Percentiles rank a stretch among this genome's conserved stretches.
phyloP scores from a whole-genome alignment of 23 tunicate genomes.

The Pegea sp. region DNA sequence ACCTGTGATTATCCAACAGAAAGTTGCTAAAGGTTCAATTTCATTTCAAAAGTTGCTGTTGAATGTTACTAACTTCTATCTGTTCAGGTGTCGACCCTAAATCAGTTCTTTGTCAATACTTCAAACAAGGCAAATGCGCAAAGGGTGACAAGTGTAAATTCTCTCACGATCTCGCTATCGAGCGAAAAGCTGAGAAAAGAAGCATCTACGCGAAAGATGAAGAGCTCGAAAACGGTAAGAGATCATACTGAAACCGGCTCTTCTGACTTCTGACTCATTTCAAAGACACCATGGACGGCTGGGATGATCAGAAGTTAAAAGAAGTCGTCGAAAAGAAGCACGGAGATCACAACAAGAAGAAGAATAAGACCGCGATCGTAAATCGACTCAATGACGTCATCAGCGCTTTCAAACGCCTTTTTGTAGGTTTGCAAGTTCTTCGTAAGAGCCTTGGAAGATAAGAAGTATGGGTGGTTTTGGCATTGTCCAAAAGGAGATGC shows the following conservation, averaged over 20 bases:
- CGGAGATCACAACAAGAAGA: constrained; percentile 57
- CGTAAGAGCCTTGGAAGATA: constrained; percentile 74
- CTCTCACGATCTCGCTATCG: constrained; percentile 63
- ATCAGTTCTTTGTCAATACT: constrained; percentile 75
- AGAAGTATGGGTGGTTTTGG: constrained; percentile 99
- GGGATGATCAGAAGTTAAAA: constrained; percentile 83
- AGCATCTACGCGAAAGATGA: constrained; percentile 56
- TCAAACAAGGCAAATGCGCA: constrained; percentile 66
- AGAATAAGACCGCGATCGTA: constrained; percentile 55
- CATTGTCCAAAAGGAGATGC: constrained; percentile 75
- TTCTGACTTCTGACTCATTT: neutral
- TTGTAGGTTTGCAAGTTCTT: constrained; percentile 67
- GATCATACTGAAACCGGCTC: neutral
- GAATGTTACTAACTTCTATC: too few relatives aligned
- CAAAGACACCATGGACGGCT: constrained; percentile 61
- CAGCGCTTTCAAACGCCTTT: too few relatives aligned
- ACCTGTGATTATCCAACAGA: constrained; percentile 48
- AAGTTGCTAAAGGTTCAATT: constrained; percentile 47
- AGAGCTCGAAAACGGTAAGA: constrained; percentile 38
- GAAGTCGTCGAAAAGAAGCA: constrained; percentile 91
- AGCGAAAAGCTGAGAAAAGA: constrained; percentile 68
- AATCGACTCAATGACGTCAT: too few relatives aligned
- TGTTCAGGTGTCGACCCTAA: constrained; percentile 88
- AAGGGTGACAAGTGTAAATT: constrained; percentile 86
- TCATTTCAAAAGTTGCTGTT: neutral